These are phyloP conservation scores for Notarius lentiginosus DNA, from an alignment of 2,113 vertebrate species.

Conservation along the genomic window DNA sequence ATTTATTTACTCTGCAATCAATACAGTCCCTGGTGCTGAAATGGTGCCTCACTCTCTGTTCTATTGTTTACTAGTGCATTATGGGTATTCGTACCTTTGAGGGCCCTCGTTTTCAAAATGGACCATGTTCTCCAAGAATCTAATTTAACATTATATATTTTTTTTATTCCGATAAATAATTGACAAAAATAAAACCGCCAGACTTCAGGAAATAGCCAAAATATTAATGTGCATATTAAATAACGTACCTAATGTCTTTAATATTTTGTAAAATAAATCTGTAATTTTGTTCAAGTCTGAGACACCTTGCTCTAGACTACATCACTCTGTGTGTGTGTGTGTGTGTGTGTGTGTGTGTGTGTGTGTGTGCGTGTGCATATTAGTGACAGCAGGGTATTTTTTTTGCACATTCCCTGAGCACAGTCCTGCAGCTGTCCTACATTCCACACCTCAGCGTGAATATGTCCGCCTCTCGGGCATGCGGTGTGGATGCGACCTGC, in stretches of 20 bases:
- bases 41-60: not conserved
- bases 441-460: constrained; percentile 45
- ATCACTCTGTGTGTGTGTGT: not conserved
- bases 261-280: not conserved
- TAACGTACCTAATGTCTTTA: not conserved
- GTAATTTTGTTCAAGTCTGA: not conserved
- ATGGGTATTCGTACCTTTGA: not conserved
- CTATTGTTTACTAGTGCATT: not conserved
- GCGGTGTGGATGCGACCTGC: not conserved
- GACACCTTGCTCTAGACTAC: not conserved
- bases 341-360: not conserved
- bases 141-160: not conserved
- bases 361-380: not conserved
- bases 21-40: not conserved
- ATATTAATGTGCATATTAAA: not conserved
- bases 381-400: not conserved
- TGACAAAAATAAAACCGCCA: not conserved
- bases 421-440: constrained; percentile 21
- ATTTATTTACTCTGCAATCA: not conserved
- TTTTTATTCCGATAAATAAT: not conserved
- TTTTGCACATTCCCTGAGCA: constrained; percentile 31
- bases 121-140: too few species aligned
- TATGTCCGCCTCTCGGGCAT: constrained; percentile 10
- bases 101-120: not conserved
- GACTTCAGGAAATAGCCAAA: not conserved